A percentile compares a stretch with the other conserved stretches of the same genome.
phyloP scores from a whole-genome alignment of 2,797 vertebrate genomes.

The Eleutherodactylus coqui region DNA sequence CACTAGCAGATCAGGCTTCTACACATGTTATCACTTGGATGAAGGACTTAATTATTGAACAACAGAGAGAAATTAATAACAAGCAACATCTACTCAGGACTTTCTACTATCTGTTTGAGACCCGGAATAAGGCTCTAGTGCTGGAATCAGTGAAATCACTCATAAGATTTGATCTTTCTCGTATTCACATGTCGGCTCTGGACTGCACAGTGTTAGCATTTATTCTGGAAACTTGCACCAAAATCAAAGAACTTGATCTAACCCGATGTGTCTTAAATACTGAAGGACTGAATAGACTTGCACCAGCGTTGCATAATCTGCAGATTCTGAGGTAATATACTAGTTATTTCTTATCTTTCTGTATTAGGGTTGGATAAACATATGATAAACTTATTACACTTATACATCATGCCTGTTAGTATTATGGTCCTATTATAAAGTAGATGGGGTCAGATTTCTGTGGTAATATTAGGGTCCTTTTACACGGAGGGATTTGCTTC shows the following conservation, averaged over 20 bases:
- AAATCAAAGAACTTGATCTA: slow-evolving; percentile 15
- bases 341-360: neutral
- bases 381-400: too few species aligned
- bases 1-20: slow-evolving; percentile 62
- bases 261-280: neutral
- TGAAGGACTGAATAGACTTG: slow-evolving; percentile 29
- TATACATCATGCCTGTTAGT: too few species aligned
- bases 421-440: too few species aligned
- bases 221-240: slow-evolving; percentile 4
- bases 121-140: slow-evolving; percentile 71
- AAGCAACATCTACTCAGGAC: slow-evolving; percentile 65
- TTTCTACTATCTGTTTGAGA: slow-evolving; percentile 75
- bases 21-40: slow-evolving; percentile 71
- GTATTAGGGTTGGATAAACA: neutral
- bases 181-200: slow-evolving; percentile 9
- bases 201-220: slow-evolving; percentile 50
- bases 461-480: too few species aligned
- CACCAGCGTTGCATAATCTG: neutral
- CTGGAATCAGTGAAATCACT: slow-evolving; percentile 43
- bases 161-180: neutral
- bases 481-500: too few species aligned
- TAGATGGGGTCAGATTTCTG: too few species aligned
- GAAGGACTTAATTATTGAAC: slow-evolving; percentile 41
- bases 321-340: neutral
- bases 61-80: slow-evolving; percentile 58